Percentiles rank a stretch among this genome's conserved stretches.
Evolutionary conservation across 1,140 invertebrate species (phyloP).

Genomic region (Arion vulgaris): DNA sequence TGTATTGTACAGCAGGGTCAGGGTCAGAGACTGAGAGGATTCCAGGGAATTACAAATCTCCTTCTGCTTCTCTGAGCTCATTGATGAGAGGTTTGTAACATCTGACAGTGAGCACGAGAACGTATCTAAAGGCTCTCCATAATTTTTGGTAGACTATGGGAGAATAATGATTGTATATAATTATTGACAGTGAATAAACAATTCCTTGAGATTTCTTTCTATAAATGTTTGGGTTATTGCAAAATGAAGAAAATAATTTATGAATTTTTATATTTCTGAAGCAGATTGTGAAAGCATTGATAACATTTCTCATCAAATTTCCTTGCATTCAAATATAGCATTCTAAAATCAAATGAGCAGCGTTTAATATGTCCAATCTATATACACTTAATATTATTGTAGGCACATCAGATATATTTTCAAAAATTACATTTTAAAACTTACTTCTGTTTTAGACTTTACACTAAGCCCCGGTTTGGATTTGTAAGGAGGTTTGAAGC

Average conservation of each 20-base stretch:
- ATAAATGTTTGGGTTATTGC: too few relatives aligned
- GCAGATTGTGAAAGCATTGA: too few relatives aligned
- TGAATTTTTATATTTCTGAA: too few relatives aligned
- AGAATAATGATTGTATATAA: neutral
- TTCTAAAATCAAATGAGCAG: too few relatives aligned
- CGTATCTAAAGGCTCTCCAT: neutral
- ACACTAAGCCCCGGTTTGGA: neutral
- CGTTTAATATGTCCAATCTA: too few relatives aligned
- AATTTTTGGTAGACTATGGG: neutral
- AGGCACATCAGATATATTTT: neutral
- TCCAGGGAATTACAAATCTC: too few relatives aligned
- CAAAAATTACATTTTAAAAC: neutral
- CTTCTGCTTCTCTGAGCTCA: neutral
- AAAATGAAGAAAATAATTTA: neutral
- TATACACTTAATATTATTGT: too few relatives aligned
- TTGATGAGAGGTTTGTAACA: neutral
- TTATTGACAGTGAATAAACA: neutral
- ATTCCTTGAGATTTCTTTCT: neutral
- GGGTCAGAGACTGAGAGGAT: neutral
- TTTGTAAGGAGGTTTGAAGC: conserved; percentile 9
- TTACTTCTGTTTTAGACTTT: neutral
- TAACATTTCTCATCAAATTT: too few relatives aligned
- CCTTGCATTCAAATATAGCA: too few relatives aligned
- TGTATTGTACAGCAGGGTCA: neutral
- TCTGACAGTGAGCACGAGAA: neutral